Evolutionary conservation across 2,797 vertebrate species (phyloP).

Genomic region (Notolepis coatsorum): DNA sequence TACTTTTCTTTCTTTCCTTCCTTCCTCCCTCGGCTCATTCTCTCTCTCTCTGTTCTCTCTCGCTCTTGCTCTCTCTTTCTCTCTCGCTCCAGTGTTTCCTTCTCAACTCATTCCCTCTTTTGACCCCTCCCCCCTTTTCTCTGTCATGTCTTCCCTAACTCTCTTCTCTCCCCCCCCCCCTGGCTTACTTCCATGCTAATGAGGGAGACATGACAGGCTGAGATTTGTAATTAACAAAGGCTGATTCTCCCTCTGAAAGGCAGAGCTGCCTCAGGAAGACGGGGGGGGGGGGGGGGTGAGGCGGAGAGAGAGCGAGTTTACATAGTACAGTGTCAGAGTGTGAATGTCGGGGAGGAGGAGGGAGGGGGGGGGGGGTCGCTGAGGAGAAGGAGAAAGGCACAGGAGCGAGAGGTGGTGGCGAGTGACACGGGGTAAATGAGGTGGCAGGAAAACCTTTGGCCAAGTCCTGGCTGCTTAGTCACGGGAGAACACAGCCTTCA

Average conservation of each 20-base stretch:
- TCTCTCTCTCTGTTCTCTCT: constrained; percentile 29
- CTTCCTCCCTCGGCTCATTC: constrained; percentile 8
- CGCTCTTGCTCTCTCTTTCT: constrained; percentile 22
- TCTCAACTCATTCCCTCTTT: not conserved
- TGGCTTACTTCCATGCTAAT: constrained; percentile 23
- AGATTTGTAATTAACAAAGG: constrained; percentile 75
- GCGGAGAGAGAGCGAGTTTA: not conserved
- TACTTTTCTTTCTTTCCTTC: constrained; percentile 21
- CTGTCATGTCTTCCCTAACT: constrained; percentile 32
- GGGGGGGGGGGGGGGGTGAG: not conserved
- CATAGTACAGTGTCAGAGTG: constrained; percentile 4
- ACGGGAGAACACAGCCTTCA: constrained; percentile 30
- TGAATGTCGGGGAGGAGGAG: constrained; percentile 44
- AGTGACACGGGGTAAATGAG: constrained; percentile 33
- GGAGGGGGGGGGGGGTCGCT: not conserved
- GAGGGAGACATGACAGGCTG: constrained; percentile 46
- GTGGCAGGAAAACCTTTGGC: constrained; percentile 28
- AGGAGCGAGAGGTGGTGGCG: constrained; percentile 30
- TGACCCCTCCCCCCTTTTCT: constrained; percentile 5
- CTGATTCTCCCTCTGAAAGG: constrained; percentile 55
- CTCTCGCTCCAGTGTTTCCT: constrained; percentile 2
- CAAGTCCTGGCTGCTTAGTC: constrained; percentile 42
- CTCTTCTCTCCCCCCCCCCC: constrained; percentile 5
- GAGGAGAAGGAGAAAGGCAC: constrained; percentile 5
- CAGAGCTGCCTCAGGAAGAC: constrained; percentile 41